These are phyloP conservation scores for Ceriagrion tenellum DNA, from an alignment of 2,888 invertebrate genomes.

Conservation along the genomic window DNA sequence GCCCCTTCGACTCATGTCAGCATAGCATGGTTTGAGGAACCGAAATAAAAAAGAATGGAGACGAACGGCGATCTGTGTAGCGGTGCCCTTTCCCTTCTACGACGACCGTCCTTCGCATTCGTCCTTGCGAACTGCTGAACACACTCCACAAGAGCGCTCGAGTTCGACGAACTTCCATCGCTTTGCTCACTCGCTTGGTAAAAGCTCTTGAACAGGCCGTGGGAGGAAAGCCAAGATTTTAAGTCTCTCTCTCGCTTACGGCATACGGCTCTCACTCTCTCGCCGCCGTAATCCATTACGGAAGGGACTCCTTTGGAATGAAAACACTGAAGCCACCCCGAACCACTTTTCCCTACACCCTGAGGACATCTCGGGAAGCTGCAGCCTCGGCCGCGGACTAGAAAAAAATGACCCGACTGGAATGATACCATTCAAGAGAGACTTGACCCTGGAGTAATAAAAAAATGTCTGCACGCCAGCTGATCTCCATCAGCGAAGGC, in stretches of 20 bases:
- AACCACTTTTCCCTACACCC: not conserved
- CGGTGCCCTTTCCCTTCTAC: constrained; percentile 47
- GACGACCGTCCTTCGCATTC: constrained; percentile 53
- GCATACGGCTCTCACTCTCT: not conserved
- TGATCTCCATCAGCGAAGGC: not conserved
- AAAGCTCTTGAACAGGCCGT: not conserved
- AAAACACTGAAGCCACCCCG: not conserved
- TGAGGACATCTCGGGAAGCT: not conserved
- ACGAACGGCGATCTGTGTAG: not conserved
- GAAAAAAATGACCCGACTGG: not conserved
- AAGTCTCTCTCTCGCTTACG: constrained; percentile 13
- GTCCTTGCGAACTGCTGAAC: constrained; percentile 44
- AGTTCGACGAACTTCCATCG: constrained; percentile 50
- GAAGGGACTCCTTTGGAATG: not conserved
- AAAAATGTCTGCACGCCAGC: not conserved
- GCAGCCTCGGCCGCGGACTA: not conserved
- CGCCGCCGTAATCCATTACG: not conserved
- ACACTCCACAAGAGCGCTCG: not conserved
- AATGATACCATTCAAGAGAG: not conserved
- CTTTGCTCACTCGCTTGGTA: not conserved
- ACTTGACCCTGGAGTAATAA: not conserved
- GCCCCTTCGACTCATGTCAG: not conserved
- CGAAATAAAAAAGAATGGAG: not conserved
- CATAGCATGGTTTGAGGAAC: not conserved
- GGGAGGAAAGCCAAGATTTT: constrained; percentile 44